These are phyloP conservation scores for Drosophila aldrichi DNA, from an alignment of 2,888 invertebrate genomes.

Conservation along the genomic window DNA sequence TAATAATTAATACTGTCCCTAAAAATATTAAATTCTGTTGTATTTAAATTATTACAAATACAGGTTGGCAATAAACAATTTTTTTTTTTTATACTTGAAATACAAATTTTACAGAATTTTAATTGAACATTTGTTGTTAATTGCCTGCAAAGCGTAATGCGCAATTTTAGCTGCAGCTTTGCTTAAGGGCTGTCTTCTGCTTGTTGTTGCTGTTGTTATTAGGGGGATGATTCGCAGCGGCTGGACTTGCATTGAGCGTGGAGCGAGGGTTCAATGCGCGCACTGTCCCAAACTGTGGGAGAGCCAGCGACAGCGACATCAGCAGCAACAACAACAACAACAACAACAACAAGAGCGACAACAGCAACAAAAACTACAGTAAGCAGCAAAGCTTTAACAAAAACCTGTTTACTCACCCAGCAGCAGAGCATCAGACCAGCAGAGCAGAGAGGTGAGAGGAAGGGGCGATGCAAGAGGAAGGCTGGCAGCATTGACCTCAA, in stretches of 20 bases:
- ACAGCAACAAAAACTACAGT: constrained; percentile 3
- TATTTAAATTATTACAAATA: too few species aligned
- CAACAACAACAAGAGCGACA: not conserved
- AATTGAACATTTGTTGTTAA: not conserved
- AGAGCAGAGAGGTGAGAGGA: not conserved
- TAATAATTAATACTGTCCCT: too few species aligned
- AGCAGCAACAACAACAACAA: not conserved
- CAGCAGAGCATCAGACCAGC: constrained; percentile 17
- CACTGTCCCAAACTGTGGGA: constrained; percentile 51
- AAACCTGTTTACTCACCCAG: constrained; percentile 70
- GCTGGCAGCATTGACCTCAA: constrained; percentile 76
- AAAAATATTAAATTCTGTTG: too few species aligned
- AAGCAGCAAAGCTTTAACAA: constrained; percentile 50
- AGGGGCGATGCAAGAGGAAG: constrained; percentile 9
- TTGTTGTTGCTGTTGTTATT: constrained; percentile 15
- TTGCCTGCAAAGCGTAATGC: not conserved
- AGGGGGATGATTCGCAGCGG: constrained; percentile 44
- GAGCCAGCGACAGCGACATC: constrained; percentile 18
- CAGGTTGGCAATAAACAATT: too few species aligned
- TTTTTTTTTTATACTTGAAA: too few species aligned
- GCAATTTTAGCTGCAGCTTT: constrained; percentile 10
- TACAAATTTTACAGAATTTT: too few species aligned
- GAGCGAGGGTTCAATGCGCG: constrained; percentile 56
- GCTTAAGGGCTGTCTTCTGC: constrained; percentile 47
- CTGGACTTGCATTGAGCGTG: constrained; percentile 17